phyloP scores from a whole-genome alignment of 1,140 invertebrate genomes.

The Bombus superbus region DNA sequence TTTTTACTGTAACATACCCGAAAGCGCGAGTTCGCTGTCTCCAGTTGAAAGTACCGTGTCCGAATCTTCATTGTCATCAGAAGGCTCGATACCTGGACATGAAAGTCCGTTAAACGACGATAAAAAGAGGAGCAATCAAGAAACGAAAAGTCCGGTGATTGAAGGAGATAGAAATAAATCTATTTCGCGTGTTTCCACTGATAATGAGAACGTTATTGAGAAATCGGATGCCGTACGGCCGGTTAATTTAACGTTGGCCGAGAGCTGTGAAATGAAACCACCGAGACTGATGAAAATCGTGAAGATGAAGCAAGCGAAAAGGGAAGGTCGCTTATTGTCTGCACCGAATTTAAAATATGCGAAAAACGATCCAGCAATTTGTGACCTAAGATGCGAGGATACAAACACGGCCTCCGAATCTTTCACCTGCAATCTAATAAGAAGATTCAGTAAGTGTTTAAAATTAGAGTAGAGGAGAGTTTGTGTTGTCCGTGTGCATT shows the following conservation, averaged over 20 bases:
- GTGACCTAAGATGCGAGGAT: conserved; percentile 78
- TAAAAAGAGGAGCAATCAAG: conserved; percentile 36
- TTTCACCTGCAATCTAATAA: conserved; percentile 89
- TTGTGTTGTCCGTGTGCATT: conserved; percentile 64
- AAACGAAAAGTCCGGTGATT: conserved; percentile 40
- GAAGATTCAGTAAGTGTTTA: conserved; percentile 93
- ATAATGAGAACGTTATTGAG: neutral
- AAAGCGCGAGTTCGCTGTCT: conserved; percentile 75
- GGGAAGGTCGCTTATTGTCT: conserved; percentile 88
- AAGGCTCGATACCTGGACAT: conserved; percentile 23
- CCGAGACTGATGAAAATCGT: conserved; percentile 84
- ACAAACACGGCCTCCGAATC: conserved; percentile 80
- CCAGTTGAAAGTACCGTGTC: conserved; percentile 74
- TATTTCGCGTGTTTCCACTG: neutral
- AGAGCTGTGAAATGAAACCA: conserved; percentile 83
- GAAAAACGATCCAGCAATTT: conserved; percentile 78
- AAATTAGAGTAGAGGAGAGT: conserved; percentile 75
- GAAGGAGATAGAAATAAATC: conserved; percentile 30
- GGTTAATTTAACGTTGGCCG: conserved; percentile 86
- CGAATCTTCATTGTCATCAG: conserved; percentile 60
- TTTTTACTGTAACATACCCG: conserved; percentile 80
- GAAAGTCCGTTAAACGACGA: conserved; percentile 52
- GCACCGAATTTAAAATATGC: conserved; percentile 90
- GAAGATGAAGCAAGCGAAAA: conserved; percentile 84
- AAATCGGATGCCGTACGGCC: conserved; percentile 77